Base-by-base conservation (phyloP, 2,113 vertebrate species). In the Hydrolagus affinis region DNA sequence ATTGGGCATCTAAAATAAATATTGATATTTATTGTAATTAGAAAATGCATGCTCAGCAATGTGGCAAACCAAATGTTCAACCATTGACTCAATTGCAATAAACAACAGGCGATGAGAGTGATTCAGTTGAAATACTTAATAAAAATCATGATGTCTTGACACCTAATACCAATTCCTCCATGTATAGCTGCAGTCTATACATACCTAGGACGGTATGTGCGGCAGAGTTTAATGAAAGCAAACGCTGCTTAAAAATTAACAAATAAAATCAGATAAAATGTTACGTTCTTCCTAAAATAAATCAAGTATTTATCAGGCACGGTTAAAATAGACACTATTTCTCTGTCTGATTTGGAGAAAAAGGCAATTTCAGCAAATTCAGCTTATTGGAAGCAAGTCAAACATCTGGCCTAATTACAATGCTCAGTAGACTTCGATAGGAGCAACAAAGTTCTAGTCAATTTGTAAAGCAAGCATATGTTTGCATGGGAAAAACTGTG, bases 251-350 rank as follows among this genome's bases (percentile, higher is more conserved):
- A 77, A 77, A 77, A 57, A 56, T 77, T 77, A 77, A 77, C 23
- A n/a, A 44, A 59, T 77, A 19, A 77, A 77, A 44, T 1, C 56
- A 21, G 19, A 59, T 77, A 59, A 23, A 19, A 77, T 30, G 56
- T 59, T 23, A 77, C 0, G n/a, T n/a, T n/a, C 74, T 57, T 59
- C 44, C 44, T 77, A 77, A 76, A 72, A 77, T 57, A 77, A 77
- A n/a, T 30, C 71, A 73, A 73, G 12, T 59, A n/a, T 77, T 77
- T 56, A 77, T 59, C 15, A 11, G 4, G 25, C 28, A 77, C 44
- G 23, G 74, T n/a, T 1, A n/a, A 77, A 77, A 57, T 8, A 59
- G 44, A 59, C 56, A 59, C n/a, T 23, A 77, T 77, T 59, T n/a
- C 59, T 9, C 11, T 59, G 44, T 6, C 8, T 23, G 3, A 2